Evolutionary conservation across 2,113 vertebrate genomes (phyloP).

Genomic region (Phrynosoma blainvillii): DNA sequence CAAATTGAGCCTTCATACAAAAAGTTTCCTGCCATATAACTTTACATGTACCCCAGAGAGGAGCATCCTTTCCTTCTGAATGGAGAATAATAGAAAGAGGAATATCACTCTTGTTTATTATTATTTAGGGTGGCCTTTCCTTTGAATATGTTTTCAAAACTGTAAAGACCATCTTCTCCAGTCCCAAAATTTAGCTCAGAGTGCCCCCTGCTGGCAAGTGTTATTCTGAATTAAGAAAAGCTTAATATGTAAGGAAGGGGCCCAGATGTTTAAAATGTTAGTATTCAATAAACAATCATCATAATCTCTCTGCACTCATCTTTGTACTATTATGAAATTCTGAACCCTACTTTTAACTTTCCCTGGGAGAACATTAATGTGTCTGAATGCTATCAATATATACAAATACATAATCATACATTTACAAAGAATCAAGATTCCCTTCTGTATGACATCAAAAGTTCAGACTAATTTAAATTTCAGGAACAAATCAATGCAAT

Average conservation of each 20-base stretch:
- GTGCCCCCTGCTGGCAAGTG: constrained; percentile 53
- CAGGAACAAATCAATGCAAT: not conserved
- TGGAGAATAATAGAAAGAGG: fast-evolving
- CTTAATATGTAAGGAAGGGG: not conserved
- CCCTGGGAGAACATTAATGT: not conserved
- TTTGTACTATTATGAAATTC: not conserved
- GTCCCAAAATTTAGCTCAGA: constrained; percentile 56
- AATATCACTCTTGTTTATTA: not conserved
- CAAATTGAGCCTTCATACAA: not conserved
- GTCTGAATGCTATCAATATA: not conserved
- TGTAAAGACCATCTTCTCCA: fast-evolving
- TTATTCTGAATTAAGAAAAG: not conserved
- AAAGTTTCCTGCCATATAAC: not conserved
- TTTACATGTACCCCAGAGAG: not conserved
- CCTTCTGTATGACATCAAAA: not conserved
- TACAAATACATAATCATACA: constrained; percentile 25
- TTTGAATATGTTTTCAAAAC: not conserved
- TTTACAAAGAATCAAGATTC: not conserved
- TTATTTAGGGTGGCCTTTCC: not conserved
- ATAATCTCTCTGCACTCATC: not conserved
- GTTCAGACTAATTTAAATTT: not conserved
- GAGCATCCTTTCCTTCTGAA: not conserved
- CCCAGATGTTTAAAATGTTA: not conserved
- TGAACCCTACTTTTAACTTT: not conserved
- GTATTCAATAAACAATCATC: not conserved